phyloP scores from a whole-genome alignment of 2,113 vertebrate genomes.

The Rissa tridactyla region DNA sequence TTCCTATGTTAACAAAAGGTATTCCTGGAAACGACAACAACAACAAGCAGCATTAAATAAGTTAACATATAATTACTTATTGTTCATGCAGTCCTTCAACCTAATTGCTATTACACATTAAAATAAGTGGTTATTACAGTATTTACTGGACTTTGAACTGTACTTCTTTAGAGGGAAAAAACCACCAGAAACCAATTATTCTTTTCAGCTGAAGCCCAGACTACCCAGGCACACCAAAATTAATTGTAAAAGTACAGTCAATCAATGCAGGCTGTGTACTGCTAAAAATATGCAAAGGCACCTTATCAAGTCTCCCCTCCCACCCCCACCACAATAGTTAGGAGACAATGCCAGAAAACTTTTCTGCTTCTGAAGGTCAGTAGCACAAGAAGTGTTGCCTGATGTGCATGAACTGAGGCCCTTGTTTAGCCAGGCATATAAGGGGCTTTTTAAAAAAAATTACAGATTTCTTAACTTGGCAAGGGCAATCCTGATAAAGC shows the following conservation, averaged over 20 bases:
- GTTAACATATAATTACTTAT: neutral
- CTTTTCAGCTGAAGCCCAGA: neutral
- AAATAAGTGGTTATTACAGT: neutral
- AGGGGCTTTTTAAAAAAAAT: neutral
- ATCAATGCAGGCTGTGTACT: neutral
- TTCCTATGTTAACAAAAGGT: neutral
- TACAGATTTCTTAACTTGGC: neutral
- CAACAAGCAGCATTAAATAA: neutral
- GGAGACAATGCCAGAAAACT: neutral
- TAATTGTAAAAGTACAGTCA: neutral
- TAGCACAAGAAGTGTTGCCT: neutral
- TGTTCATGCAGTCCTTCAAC: neutral
- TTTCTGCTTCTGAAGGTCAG: slow-evolving; percentile 23
- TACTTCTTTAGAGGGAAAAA: neutral
- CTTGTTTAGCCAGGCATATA: neutral
- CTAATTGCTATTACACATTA: slow-evolving; percentile 27
- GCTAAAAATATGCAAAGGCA: neutral
- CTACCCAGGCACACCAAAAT: neutral
- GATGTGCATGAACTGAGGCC: neutral
- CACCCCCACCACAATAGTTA: neutral
- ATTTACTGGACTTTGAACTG: neutral
- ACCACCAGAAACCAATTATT: neutral
- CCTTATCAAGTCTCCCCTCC: neutral
- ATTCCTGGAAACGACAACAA: slow-evolving; percentile 13
- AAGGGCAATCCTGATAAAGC: neutral